These are phyloP conservation scores for Apis florea DNA, from an alignment of 1,140 invertebrate species.

Conservation along the genomic window DNA sequence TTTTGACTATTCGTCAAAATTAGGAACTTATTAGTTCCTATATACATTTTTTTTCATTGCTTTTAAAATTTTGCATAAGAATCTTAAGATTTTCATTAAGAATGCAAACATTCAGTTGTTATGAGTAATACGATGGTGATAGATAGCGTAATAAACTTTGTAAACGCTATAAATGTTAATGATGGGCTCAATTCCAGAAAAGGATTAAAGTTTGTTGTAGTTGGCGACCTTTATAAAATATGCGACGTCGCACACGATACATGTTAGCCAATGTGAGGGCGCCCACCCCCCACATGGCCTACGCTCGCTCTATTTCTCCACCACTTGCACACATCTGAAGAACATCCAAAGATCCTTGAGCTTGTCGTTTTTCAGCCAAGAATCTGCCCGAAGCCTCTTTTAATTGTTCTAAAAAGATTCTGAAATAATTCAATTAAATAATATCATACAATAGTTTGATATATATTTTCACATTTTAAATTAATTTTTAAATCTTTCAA, in stretches of 20 bases:
- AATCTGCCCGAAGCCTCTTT: conserved; percentile 91
- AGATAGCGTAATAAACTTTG: conserved; percentile 9
- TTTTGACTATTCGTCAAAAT: conserved; percentile 13
- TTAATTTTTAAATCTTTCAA: not conserved
- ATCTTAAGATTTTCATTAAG: conserved; percentile 20
- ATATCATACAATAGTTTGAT: not conserved
- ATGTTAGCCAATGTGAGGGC: conserved; percentile 78
- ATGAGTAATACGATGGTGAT: conserved; percentile 30
- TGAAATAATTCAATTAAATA: conserved; percentile 71
- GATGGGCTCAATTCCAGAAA: conserved; percentile 77
- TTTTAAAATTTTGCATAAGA: conserved; percentile 14
- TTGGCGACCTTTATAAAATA: conserved; percentile 77
- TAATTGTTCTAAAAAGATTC: conserved; percentile 89
- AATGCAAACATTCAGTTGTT: conserved; percentile 26
- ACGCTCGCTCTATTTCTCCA: conserved; percentile 78
- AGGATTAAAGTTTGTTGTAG: conserved; percentile 77
- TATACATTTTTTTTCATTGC: conserved; percentile 14
- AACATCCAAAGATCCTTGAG: conserved; percentile 90
- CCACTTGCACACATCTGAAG: conserved; percentile 81
- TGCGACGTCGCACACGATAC: conserved; percentile 76
- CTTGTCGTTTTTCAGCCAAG: conserved; percentile 89
- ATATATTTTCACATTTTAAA: not conserved
- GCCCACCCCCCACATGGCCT: conserved; percentile 80
- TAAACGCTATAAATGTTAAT: conserved; percentile 22
- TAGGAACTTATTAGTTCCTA: conserved; percentile 26